These are phyloP conservation scores for Arctopsyche grandis DNA, from an alignment of 1,140 invertebrate genomes.

Conservation along the genomic window DNA sequence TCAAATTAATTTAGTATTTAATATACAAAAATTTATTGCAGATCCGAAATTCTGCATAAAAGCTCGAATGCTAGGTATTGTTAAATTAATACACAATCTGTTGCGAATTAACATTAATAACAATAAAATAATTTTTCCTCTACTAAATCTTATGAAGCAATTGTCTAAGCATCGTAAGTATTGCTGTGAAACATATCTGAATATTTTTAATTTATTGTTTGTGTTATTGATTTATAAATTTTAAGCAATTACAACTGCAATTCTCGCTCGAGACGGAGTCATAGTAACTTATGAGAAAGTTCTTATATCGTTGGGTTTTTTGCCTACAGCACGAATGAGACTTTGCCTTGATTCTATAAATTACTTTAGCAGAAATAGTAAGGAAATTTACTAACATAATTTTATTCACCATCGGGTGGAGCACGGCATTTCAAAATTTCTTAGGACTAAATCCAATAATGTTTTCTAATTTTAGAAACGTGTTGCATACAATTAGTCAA, in stretches of 20 bases:
- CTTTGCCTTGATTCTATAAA: conserved; percentile 73
- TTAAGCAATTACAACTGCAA: conserved; percentile 69
- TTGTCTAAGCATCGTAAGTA: conserved; percentile 72
- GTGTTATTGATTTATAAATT: conserved; percentile 44
- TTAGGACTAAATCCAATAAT: neutral
- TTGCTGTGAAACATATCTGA: neutral
- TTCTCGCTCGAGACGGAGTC: conserved; percentile 73
- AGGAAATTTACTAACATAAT: conserved; percentile 54
- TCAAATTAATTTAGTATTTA: no score
- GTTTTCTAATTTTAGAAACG: conserved; percentile 63
- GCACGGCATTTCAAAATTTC: neutral
- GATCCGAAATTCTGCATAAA: conserved; percentile 74
- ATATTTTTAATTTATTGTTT: neutral
- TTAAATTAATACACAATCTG: conserved; percentile 71
- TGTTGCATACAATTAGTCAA: conserved; percentile 73
- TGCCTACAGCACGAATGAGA: conserved; percentile 71
- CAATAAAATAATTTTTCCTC: conserved; percentile 69
- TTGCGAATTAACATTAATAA: conserved; percentile 72
- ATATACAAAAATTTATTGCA: conserved; percentile 60
- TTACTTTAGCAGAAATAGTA: conserved; percentile 73
- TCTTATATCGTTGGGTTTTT: conserved; percentile 70
- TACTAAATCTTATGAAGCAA: conserved; percentile 72
- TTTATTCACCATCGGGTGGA: neutral
- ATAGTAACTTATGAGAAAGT: conserved; percentile 72
- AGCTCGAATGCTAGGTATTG: conserved; percentile 68